Percentiles rank a stretch among this genome's conserved stretches.
phyloP scores from a whole-genome alignment of 1,140 invertebrate species.

The Laupala kohalensis region DNA sequence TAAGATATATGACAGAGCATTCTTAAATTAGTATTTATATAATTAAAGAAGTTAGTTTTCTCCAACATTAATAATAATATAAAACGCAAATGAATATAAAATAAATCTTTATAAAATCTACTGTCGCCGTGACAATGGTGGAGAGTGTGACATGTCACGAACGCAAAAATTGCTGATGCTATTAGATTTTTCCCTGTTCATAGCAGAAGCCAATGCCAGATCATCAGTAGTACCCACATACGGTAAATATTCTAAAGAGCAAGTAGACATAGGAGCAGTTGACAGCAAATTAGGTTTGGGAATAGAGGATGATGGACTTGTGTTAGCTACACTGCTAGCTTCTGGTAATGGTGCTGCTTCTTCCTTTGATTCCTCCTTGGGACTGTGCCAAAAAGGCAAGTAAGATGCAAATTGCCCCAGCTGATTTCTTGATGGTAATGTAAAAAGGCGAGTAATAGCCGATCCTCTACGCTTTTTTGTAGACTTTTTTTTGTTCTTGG shows the following conservation, averaged over 20 bases:
- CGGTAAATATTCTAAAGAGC: neutral
- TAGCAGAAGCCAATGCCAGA: neutral
- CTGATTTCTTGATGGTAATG: neutral
- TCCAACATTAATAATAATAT: too few relatives aligned
- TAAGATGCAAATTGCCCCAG: slow-evolving; percentile 8
- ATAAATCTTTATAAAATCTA: neutral
- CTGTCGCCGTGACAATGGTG: neutral
- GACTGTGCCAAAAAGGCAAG: slow-evolving; percentile 11
- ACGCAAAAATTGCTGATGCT: neutral
- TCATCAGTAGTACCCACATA: neutral
- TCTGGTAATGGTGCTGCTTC: neutral
- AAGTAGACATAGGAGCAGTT: neutral
- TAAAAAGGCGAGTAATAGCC: slow-evolving; percentile 5
- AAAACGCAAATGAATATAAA: too few relatives aligned
- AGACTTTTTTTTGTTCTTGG: slow-evolving; percentile 1
- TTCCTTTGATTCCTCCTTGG: neutral
- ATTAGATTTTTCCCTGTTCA: neutral
- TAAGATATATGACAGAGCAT: too few relatives aligned
- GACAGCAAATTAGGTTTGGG: too few relatives aligned
- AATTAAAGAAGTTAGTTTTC: too few relatives aligned
- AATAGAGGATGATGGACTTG: neutral
- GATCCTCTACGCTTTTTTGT: slow-evolving; percentile 2
- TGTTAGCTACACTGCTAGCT: neutral
- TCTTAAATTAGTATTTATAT: too few relatives aligned
- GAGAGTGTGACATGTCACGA: neutral